These are phyloP conservation scores for Pyralis farinalis DNA, from an alignment of 2,888 invertebrate species.

Conservation along the genomic window DNA sequence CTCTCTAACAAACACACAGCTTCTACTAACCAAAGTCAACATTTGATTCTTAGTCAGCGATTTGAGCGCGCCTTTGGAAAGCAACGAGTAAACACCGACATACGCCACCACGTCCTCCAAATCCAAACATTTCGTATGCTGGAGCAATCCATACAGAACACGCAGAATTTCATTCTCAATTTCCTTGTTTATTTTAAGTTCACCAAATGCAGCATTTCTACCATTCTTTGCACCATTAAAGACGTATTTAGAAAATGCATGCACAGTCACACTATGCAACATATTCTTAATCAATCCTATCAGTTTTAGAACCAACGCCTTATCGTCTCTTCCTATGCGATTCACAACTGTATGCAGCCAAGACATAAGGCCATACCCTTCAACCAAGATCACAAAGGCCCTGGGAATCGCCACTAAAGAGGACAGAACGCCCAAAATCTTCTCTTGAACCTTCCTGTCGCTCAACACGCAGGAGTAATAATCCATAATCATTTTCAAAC, in stretches of 20 bases:
- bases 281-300: conserved; percentile 45
- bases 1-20: conserved; percentile 29
- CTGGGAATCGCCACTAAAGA: conserved; percentile 83
- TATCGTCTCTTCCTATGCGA: conserved; percentile 45
- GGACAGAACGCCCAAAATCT: conserved; percentile 84
- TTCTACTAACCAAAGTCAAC: conserved; percentile 40
- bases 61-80: conserved; percentile 56
- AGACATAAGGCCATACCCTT: conserved; percentile 85
- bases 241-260: conserved; percentile 42
- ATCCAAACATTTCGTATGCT: conserved; percentile 42
- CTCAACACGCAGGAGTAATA: conserved; percentile 84
- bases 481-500: conserved; percentile 89
- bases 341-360: conserved; percentile 81
- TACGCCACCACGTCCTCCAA: conserved; percentile 40
- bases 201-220: conserved; percentile 32
- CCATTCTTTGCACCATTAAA: conserved; percentile 23
- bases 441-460: conserved; percentile 82
- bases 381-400: conserved; percentile 83
- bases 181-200: conserved; percentile 58
- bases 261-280: conserved; percentile 47
- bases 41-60: conserved; percentile 53
- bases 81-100: conserved; percentile 41
- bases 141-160: conserved; percentile 45
- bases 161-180: conserved; percentile 55
- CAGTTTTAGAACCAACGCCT: conserved; percentile 35